Conservation (phyloP, 92 coral and sea anemone species). For the Anthopleura xanthogrammica region DNA sequence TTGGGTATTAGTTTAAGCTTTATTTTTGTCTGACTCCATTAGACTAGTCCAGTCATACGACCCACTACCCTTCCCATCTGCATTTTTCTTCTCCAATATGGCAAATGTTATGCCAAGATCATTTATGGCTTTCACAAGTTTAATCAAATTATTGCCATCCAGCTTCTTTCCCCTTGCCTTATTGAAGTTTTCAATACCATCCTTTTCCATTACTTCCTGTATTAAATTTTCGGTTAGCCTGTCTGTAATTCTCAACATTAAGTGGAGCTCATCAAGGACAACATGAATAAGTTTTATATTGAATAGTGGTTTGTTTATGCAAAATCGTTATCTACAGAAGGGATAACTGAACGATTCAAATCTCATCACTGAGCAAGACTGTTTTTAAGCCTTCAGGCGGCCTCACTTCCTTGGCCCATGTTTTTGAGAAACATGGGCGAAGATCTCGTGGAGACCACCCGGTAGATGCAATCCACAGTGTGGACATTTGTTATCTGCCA, state of each 20-base stretch:
- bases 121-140: background rate
- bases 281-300: constrained; percentile 37
- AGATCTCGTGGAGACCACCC: too few relatives aligned
- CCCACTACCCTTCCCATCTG: background rate
- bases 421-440: too few relatives aligned
- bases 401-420: too few relatives aligned
- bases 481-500: too few relatives aligned
- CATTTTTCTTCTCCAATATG: background rate
- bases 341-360: too few relatives aligned
- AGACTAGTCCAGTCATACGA: background rate
- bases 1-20: constrained; percentile 11
- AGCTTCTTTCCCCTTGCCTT: constrained; percentile 17
- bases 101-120: background rate
- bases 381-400: too few relatives aligned
- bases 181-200: constrained; percentile 16
- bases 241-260: constrained; percentile 14
- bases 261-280: constrained; percentile 43
- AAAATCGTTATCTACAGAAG: too few relatives aligned
- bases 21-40: background rate
- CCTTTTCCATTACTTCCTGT: constrained; percentile 37
- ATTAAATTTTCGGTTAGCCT: constrained; percentile 35
- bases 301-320: constrained; percentile 16
- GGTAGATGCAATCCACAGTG: too few relatives aligned
- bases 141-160: background rate
- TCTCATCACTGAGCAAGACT: too few relatives aligned